Evolutionary conservation across 2,113 vertebrate genomes (phyloP).

Genomic region (Pitta sordida): DNA sequence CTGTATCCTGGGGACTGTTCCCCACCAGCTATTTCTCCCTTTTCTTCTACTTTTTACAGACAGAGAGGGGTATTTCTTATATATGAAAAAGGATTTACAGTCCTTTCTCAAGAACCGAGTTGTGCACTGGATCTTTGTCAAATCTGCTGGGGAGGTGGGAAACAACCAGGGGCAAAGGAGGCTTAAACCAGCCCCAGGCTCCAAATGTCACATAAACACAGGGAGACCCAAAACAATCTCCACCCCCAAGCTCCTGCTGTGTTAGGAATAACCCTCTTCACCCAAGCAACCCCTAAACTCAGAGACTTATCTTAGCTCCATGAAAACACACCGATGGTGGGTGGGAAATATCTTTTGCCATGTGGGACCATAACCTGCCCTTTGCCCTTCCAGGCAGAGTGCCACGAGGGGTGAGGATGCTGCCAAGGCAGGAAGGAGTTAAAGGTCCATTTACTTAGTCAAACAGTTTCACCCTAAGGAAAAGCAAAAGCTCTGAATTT

Average conservation of each 20-base stretch:
- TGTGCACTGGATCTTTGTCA: neutral
- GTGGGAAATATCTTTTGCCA: neutral
- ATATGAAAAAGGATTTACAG: neutral
- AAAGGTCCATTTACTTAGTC: neutral
- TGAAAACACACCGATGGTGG: rapidly evolving
- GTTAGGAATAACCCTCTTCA: neutral
- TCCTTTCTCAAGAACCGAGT: conserved; percentile 23
- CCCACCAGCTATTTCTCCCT: neutral
- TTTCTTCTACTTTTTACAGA: conserved; percentile 67
- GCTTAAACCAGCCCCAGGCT: neutral
- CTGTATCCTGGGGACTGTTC: neutral
- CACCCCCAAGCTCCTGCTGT: neutral
- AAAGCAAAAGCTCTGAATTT: neutral
- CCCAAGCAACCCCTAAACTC: neutral
- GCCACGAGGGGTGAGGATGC: rapidly evolving
- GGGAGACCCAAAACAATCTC: neutral
- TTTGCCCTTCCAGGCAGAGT: neutral
- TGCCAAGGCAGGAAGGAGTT: conserved; percentile 9
- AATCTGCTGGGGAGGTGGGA: neutral
- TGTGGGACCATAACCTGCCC: rapidly evolving
- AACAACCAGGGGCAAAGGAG: neutral
- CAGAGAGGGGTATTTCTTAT: conserved; percentile 7
- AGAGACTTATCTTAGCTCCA: neutral
- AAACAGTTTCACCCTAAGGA: neutral
- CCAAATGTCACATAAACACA: neutral